Evolutionary conservation across 2,797 vertebrate species (phyloP).

Genomic region (Nasua narica): DNA sequence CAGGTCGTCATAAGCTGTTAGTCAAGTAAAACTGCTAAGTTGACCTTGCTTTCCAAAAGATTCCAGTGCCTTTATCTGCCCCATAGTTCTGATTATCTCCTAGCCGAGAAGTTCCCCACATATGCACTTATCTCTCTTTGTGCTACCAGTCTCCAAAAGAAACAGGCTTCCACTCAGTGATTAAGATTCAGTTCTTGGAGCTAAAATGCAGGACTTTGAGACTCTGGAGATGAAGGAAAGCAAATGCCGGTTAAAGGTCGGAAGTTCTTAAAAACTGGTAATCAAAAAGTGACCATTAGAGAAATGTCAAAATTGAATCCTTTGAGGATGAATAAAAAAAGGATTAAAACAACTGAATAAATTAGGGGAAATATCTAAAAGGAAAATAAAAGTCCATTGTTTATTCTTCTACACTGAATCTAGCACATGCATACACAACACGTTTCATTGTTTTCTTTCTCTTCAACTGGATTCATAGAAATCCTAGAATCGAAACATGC

Average conservation of each 20-base stretch:
- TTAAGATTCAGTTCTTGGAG: constrained; percentile 19
- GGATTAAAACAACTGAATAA: not conserved
- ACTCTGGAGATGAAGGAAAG: constrained; percentile 8
- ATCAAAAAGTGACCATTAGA: not conserved
- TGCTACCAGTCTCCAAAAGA: constrained; percentile 32
- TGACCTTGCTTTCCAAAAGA: constrained; percentile 1
- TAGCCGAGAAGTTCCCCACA: constrained; percentile 41
- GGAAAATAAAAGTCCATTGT: not conserved
- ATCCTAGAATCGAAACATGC: not conserved
- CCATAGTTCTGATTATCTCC: constrained; percentile 32
- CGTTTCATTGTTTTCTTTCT: not conserved
- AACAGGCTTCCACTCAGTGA: constrained; percentile 12
- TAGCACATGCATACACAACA: not conserved
- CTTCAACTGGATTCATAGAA: not conserved
- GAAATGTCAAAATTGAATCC: not conserved
- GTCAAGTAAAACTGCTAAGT: constrained; percentile 17
- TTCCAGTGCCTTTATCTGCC: constrained; percentile 32
- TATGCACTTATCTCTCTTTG: constrained; percentile 14
- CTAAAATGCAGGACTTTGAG: not conserved
- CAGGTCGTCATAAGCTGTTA: not conserved
- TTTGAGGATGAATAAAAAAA: not conserved
- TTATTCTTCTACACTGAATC: not conserved
- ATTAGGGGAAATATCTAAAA: not conserved
- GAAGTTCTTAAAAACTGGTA: not conserved
- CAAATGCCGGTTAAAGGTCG: not conserved